Percentiles rank a stretch among this genome's conserved stretches.
phyloP scores from a whole-genome alignment of 2,113 vertebrate species.

The Pan paniscus region DNA sequence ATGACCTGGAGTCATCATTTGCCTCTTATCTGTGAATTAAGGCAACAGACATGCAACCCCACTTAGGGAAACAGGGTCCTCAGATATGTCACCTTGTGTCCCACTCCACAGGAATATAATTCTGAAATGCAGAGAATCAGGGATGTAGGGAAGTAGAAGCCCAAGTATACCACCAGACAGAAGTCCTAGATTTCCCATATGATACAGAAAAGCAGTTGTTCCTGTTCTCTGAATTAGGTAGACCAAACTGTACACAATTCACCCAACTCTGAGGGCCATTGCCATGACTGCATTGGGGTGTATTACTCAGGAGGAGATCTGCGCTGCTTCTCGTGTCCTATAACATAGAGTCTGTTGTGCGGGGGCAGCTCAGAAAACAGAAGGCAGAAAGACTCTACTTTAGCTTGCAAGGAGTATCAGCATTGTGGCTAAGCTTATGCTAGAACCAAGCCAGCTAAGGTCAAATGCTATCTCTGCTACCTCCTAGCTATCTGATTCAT shows the following conservation, averaged over 20 bases:
- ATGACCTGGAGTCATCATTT: not conserved
- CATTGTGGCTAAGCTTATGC: rapidly evolving
- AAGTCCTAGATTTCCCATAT: rapidly evolving
- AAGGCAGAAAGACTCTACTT: not conserved
- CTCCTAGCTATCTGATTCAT: not conserved
- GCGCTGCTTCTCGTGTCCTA: no score
- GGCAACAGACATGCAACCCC: not conserved
- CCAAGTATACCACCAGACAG: not conserved
- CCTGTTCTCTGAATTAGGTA: not conserved
- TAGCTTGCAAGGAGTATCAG: rapidly evolving
- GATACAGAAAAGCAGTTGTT: no score
- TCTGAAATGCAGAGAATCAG: not conserved
- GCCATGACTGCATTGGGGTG: rapidly evolving
- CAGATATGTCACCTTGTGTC: not conserved
- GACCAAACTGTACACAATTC: rapidly evolving
- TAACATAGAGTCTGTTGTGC: rapidly evolving
- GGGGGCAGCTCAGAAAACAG: not conserved
- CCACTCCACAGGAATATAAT: not conserved
- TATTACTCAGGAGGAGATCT: not conserved
- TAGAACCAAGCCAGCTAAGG: not conserved
- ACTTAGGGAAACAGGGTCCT: not conserved
- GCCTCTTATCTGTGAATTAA: not conserved
- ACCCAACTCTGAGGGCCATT: not conserved
- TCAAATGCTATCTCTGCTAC: not conserved
- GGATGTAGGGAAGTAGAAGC: not conserved